Percentiles rank a stretch among this genome's conserved stretches.
These are phyloP conservation scores for Apamea epomidion DNA, from an alignment of 2,888 invertebrate species.

Conservation along the genomic window DNA sequence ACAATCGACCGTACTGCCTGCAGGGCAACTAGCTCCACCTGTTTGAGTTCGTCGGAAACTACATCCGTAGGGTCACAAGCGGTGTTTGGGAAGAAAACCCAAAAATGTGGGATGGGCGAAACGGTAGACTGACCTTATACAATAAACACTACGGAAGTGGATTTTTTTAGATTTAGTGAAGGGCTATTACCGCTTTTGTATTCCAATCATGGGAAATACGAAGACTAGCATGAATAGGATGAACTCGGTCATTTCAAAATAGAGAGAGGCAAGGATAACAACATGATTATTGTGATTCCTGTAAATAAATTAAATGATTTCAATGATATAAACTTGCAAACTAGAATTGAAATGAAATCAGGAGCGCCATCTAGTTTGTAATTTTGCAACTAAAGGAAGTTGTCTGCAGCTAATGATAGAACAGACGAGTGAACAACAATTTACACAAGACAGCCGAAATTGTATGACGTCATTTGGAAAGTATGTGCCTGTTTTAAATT, in stretches of 20 bases:
- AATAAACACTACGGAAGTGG: slow-evolving; percentile 83
- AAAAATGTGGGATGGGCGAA: slow-evolving; percentile 84
- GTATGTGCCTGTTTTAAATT: slow-evolving; percentile 85
- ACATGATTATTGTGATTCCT: slow-evolving; percentile 1
- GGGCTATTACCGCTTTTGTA: slow-evolving; percentile 74
- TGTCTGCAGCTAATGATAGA: slow-evolving; percentile 62
- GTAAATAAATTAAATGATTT: slow-evolving; percentile 9
- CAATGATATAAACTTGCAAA: neutral
- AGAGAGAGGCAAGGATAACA: slow-evolving; percentile 6
- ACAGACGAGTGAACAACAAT: slow-evolving; percentile 65
- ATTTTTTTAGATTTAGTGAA: slow-evolving; percentile 73
- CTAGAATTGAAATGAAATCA: slow-evolving; percentile 6
- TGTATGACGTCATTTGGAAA: slow-evolving; percentile 87
- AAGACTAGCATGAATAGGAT: slow-evolving; percentile 35
- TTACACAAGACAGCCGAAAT: slow-evolving; percentile 79
- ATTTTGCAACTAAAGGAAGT: slow-evolving; percentile 41
- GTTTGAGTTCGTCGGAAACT: slow-evolving; percentile 76
- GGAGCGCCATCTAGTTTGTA: slow-evolving; percentile 76
- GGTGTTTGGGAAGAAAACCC: slow-evolving; percentile 78
- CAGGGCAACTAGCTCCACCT: slow-evolving; percentile 86
- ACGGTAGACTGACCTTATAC: slow-evolving; percentile 83
- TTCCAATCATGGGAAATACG: slow-evolving; percentile 67
- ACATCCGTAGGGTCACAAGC: slow-evolving; percentile 81
- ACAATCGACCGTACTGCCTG: slow-evolving; percentile 77
- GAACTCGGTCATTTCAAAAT: slow-evolving; percentile 37